A percentile compares a stretch with the other conserved stretches of the same genome.
Conservation (phyloP, 2,797 vertebrate genomes). For the Sphaeramia orbicularis region DNA sequence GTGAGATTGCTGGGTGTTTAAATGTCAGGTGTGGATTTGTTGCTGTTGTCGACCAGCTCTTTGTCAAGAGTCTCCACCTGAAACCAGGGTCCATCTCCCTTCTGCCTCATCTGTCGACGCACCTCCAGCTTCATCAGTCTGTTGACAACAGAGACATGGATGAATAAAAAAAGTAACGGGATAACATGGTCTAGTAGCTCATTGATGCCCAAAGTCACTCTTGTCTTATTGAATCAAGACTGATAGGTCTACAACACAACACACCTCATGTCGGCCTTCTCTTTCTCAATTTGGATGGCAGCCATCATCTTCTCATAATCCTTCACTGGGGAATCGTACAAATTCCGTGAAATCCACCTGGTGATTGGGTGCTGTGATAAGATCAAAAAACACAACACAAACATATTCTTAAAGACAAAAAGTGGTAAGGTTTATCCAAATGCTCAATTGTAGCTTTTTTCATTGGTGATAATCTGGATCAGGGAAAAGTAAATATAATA, state of each 20-base stretch:
- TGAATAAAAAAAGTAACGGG: background rate
- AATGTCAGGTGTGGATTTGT: constrained; percentile 90
- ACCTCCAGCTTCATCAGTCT: constrained; percentile 87
- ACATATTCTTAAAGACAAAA: background rate
- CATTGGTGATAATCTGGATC: too few species aligned
- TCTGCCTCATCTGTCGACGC: constrained; percentile 88
- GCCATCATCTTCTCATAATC: constrained; percentile 94
- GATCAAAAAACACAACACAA: background rate
- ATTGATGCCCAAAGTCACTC: too few species aligned
- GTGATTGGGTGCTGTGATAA: constrained; percentile 92
- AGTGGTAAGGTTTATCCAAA: too few species aligned
- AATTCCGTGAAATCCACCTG: constrained; percentile 88
- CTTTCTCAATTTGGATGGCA: constrained; percentile 84
- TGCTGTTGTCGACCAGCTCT: constrained; percentile 84
- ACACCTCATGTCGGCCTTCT: constrained; percentile 89
- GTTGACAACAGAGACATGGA: constrained; percentile 20
- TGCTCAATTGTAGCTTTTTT: too few species aligned
- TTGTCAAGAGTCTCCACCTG: constrained; percentile 83
- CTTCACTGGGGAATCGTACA: constrained; percentile 90
- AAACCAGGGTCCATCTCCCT: constrained; percentile 95
- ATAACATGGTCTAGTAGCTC: too few species aligned
- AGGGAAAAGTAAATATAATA: too few species aligned
- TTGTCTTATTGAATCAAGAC: background rate
- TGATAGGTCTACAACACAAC: background rate
- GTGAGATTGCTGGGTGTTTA: constrained; percentile 70